These are phyloP conservation scores for Typhlichthys eigenmanni DNA, from an alignment of 2,797 vertebrate genomes.

Conservation along the genomic window DNA sequence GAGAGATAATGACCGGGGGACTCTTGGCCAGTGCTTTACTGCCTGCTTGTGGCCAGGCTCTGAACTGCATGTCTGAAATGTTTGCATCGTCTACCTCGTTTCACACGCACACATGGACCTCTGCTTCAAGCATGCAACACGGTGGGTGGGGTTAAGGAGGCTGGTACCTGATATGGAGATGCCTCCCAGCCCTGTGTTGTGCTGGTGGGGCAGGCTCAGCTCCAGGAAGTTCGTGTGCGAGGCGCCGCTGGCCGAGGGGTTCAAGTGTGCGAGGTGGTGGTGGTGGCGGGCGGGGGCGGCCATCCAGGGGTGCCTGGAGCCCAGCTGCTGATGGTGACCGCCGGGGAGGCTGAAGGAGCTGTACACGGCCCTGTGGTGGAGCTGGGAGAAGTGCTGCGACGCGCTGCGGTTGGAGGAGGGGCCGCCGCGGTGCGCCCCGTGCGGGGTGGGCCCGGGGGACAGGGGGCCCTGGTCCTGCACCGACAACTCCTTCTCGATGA, in stretches of 20 bases:
- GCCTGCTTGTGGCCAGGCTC: slow-evolving; percentile 37
- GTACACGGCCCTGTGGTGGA: slow-evolving; percentile 96
- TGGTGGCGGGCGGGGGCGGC: slow-evolving; percentile 85
- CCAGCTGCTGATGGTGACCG: slow-evolving; percentile 71
- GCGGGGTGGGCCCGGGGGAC: slow-evolving; percentile 81
- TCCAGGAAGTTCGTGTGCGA: slow-evolving; percentile 98
- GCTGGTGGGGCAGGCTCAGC: slow-evolving; percentile 94
- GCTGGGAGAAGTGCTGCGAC: slow-evolving; percentile 84
- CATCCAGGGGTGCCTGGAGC: slow-evolving; percentile 96
- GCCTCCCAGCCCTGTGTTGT: slow-evolving; percentile 96
- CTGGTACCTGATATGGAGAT: slow-evolving; percentile 95
- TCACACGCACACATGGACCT: slow-evolving; percentile 20
- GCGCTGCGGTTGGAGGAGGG: slow-evolving; percentile 59
- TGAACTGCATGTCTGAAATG: slow-evolving; percentile 35
- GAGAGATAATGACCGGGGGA: slow-evolving; percentile 14
- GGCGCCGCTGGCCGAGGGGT: slow-evolving; percentile 95
- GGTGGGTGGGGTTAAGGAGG: slow-evolving; percentile 14
- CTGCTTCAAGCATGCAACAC: slow-evolving; percentile 19
- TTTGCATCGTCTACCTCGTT: slow-evolving; percentile 6
- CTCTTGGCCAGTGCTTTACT: slow-evolving; percentile 25
- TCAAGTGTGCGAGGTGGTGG: slow-evolving; percentile 98
- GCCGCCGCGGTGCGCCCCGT: slow-evolving; percentile 60
- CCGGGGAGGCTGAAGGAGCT: slow-evolving; percentile 96
- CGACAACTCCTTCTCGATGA: slow-evolving; percentile 98
- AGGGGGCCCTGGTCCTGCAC: slow-evolving; percentile 90